These are phyloP conservation scores for Torymus texanus DNA, from an alignment of 2,888 invertebrate genomes.

Conservation along the genomic window DNA sequence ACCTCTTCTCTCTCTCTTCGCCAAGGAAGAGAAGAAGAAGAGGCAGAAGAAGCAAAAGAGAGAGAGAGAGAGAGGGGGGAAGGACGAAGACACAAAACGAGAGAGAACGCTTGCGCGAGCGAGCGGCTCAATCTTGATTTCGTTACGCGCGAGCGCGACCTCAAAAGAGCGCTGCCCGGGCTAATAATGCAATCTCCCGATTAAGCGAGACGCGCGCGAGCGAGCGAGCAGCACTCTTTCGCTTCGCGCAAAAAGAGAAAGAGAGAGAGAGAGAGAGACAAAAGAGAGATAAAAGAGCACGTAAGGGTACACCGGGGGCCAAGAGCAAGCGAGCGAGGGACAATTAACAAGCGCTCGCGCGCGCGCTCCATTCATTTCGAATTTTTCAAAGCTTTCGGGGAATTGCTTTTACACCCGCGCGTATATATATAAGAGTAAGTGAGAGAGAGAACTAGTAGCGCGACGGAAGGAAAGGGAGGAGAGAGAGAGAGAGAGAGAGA, in stretches of 20 bases:
- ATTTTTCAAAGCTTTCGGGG: constrained; percentile 57
- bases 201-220: constrained; percentile 51
- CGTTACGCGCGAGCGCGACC: constrained; percentile 55
- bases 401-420: constrained; percentile 50
- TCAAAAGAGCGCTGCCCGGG: constrained; percentile 48
- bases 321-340: constrained; percentile 31
- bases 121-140: constrained; percentile 54
- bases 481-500: too few relatives aligned
- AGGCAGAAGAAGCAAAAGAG: constrained; percentile 8
- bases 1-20: too few relatives aligned
- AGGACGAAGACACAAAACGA: not conserved
- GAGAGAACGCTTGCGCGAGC: too few relatives aligned
- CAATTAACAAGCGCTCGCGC: constrained; percentile 57
- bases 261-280: constrained; percentile 38
- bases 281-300: constrained; percentile 51
- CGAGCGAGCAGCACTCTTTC: constrained; percentile 17
- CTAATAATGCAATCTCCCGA: constrained; percentile 58
- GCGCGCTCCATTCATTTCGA: constrained; percentile 52
- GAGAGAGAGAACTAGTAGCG: constrained; percentile 49
- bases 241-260: not conserved
- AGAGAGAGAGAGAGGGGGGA: too few relatives aligned
- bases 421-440: constrained; percentile 32
- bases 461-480: not conserved
- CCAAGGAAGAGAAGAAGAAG: constrained; percentile 25
- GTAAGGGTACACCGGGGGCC: constrained; percentile 1